These are phyloP conservation scores for Thunnus maccoyii DNA, from an alignment of 2,113 vertebrate species.

Conservation along the genomic window DNA sequence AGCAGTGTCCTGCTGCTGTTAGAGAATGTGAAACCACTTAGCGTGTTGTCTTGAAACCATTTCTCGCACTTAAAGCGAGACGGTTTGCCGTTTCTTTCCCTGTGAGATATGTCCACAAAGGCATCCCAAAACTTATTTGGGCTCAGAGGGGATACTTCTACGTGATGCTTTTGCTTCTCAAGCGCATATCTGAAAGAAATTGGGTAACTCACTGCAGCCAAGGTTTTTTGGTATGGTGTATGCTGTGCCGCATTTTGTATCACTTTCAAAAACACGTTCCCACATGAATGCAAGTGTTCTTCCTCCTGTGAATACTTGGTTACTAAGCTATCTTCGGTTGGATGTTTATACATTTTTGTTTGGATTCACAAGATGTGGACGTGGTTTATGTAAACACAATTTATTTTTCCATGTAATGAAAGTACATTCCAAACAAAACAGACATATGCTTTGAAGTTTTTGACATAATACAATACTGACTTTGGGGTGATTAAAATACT, in stretches of 20 bases:
- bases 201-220: constrained; percentile 24
- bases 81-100: constrained; percentile 29
- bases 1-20: constrained; percentile 59
- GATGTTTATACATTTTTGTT: constrained; percentile 43
- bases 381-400: constrained; percentile 23
- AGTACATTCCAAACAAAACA: constrained; percentile 31
- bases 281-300: constrained; percentile 49
- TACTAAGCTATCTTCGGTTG: constrained; percentile 27
- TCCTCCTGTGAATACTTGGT: constrained; percentile 33
- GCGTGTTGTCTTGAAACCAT: constrained; percentile 53
- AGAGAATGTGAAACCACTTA: constrained; percentile 68
- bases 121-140: constrained; percentile 35
- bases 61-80: constrained; percentile 29
- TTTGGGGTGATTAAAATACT: constrained; percentile 22
- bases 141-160: constrained; percentile 1
- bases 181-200: constrained; percentile 48
- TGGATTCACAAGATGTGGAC: constrained; percentile 48
- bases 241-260: constrained; percentile 27
- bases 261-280: constrained; percentile 33
- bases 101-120: constrained; percentile 43
- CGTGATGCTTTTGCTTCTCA: constrained; percentile 41
- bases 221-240: not conserved
- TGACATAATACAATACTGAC: constrained; percentile 27
- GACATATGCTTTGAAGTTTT: constrained; percentile 37
- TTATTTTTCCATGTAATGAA: constrained; percentile 40